A percentile compares a stretch with the other conserved stretches of the same genome.
These are phyloP conservation scores for Pampus argenteus DNA, from an alignment of 2,797 vertebrate species.

Conservation along the genomic window DNA sequence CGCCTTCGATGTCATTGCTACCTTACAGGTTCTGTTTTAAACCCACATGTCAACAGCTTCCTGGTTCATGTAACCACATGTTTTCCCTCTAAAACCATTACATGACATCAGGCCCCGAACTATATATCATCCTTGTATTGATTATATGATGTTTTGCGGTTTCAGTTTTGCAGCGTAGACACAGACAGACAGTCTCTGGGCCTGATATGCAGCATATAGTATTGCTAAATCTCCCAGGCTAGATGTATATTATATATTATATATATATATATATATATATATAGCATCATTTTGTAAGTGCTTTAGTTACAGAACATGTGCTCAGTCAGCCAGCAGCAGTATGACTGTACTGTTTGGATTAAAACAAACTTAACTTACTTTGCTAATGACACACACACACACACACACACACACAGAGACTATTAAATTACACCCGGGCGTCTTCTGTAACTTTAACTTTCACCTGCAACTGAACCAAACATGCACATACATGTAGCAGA, in stretches of 20 bases:
- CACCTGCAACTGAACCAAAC: too few species aligned
- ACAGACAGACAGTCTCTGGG: not conserved
- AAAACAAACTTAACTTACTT: slow-evolving; percentile 22
- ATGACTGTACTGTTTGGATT: not conserved
- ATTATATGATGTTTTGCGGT: not conserved
- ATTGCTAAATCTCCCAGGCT: not conserved
- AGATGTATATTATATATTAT: not conserved
- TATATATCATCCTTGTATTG: not conserved
- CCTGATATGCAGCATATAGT: not conserved
- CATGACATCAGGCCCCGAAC: not conserved
- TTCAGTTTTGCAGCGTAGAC: not conserved
- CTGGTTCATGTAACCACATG: not conserved
- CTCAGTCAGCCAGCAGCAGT: not conserved
- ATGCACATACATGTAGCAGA: not conserved
- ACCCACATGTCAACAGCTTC: not conserved
- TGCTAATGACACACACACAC: slow-evolving; percentile 1
- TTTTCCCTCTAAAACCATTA: not conserved
- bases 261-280: not conserved
- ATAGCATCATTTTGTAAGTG: not conserved
- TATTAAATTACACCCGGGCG: slow-evolving; percentile 29
- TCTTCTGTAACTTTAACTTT: too few species aligned
- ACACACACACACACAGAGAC: not conserved
- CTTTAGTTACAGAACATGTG: not conserved
- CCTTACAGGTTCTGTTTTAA: not conserved
- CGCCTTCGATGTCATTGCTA: too few species aligned